A percentile compares a stretch with the other conserved stretches of the same genome.
Evolutionary conservation across 1,140 invertebrate genomes (phyloP).

Genomic region (Drosophila parabipectinata): DNA sequence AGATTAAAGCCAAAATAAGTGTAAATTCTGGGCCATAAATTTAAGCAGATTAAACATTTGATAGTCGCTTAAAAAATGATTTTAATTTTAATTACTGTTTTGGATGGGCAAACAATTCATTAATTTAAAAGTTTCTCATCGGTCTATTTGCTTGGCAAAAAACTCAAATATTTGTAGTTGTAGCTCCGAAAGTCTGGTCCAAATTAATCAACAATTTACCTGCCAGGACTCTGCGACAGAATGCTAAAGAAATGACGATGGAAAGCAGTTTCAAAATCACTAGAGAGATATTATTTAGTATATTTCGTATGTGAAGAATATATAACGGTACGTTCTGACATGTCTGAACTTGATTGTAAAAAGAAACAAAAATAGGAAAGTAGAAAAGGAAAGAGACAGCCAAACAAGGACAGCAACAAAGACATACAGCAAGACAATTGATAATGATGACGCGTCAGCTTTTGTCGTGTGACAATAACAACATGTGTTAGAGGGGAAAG

Average conservation of each 20-base stretch:
- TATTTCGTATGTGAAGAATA: no score
- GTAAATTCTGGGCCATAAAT: background rate
- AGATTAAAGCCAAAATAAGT: background rate
- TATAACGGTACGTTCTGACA: no score
- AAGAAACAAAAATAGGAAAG: constrained; percentile 3
- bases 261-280: no score
- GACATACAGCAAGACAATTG: constrained; percentile 54
- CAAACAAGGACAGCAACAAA: constrained; percentile 19
- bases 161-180: background rate
- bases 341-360: background rate
- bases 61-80: background rate
- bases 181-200: background rate
- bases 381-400: background rate
- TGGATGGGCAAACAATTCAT: constrained; percentile 1
- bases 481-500: constrained; percentile 2
- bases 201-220: constrained; percentile 3
- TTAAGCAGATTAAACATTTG: background rate
- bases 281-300: no score
- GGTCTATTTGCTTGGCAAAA: background rate
- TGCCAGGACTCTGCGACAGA: background rate
- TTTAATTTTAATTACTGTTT: constrained; percentile 2
- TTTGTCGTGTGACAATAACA: constrained; percentile 70
- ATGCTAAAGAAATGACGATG: no score
- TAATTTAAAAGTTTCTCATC: constrained; percentile 1
- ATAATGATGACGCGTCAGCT: constrained; percentile 78